These are phyloP conservation scores for Hylyphantes graminicola DNA, from an alignment of 1,140 invertebrate genomes.

Conservation along the genomic window DNA sequence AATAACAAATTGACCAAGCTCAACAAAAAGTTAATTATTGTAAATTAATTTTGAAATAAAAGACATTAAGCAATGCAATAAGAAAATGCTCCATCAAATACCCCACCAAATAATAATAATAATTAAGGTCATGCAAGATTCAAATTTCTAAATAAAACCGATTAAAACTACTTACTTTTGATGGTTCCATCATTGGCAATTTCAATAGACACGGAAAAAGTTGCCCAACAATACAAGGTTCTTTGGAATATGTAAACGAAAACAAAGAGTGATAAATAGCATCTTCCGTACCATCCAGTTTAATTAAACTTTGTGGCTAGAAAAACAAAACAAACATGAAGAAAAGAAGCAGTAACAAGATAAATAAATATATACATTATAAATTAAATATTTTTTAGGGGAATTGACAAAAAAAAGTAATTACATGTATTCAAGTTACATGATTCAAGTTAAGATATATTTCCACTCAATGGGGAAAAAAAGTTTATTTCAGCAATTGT, in stretches of 20 bases:
- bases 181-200: constrained; percentile 13
- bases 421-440: too few species aligned
- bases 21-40: too few species aligned
- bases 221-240: neutral
- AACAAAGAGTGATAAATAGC: constrained; percentile 18
- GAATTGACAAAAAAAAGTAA: too few species aligned
- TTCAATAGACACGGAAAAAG: constrained; percentile 28
- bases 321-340: neutral
- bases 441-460: too few species aligned
- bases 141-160: neutral
- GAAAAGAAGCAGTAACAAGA: neutral
- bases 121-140: neutral
- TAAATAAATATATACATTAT: neutral
- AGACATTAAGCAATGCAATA: too few species aligned
- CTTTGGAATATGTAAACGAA: constrained; percentile 8
- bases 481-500: too few species aligned
- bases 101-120: neutral
- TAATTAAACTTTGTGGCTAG: constrained; percentile 40
- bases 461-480: too few species aligned
- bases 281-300: constrained; percentile 38
- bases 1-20: too few species aligned
- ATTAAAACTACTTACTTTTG: constrained; percentile 43
- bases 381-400: too few species aligned
- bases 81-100: too few species aligned
- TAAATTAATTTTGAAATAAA: neutral